A percentile compares a stretch with the other conserved stretches of the same genome.
Evolutionary conservation across 2,113 vertebrate genomes (phyloP).

Genomic region (Burhinus bistriatus): DNA sequence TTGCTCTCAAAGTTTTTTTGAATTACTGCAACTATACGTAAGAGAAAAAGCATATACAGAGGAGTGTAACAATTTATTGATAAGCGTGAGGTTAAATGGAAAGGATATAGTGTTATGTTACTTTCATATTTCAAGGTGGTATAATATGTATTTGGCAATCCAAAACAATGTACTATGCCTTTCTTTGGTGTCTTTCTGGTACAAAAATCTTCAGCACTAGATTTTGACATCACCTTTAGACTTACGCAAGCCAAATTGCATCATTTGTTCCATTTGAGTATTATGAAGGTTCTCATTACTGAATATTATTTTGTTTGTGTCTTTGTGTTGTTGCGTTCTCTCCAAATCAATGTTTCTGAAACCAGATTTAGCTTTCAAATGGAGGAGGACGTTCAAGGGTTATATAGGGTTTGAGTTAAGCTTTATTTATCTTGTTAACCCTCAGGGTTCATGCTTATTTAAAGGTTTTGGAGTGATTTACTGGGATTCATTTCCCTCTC

Average conservation of each 20-base stretch:
- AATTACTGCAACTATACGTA: not conserved
- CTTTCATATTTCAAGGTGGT: not conserved
- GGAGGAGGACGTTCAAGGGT: not conserved
- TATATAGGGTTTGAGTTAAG: not conserved
- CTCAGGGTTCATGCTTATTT: not conserved
- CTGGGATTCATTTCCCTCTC: not conserved
- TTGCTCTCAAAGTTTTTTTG: not conserved
- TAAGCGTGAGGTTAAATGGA: not conserved
- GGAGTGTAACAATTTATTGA: not conserved
- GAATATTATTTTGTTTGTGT: not conserved
- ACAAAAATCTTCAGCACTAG: not conserved
- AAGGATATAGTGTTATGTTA: not conserved
- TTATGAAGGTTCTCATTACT: not conserved
- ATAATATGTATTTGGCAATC: not conserved
- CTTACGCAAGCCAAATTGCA: not conserved
- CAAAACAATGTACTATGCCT: not conserved
- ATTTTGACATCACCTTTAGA: not conserved
- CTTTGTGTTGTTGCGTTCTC: not conserved
- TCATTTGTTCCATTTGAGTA: not conserved
- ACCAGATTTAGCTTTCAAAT: not conserved
- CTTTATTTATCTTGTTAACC: not conserved
- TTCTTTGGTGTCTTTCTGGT: not conserved
- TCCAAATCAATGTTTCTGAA: not conserved
- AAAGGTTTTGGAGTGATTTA: not conserved
- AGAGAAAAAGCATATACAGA: not conserved